phyloP scores from a whole-genome alignment of 1,140 invertebrate genomes.

The Trichonephila clavata region DNA sequence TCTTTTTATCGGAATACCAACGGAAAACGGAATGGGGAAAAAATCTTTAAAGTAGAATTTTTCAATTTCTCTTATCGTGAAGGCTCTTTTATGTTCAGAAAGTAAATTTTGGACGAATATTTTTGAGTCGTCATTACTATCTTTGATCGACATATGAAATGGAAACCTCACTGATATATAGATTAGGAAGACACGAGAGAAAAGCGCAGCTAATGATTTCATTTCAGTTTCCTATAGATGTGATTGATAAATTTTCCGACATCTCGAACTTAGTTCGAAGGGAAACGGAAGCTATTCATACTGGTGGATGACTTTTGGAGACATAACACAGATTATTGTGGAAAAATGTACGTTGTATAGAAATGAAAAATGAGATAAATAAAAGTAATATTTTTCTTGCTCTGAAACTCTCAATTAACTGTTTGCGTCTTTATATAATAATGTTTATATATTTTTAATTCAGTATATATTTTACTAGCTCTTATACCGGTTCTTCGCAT shows the following conservation, averaged over 20 bases:
- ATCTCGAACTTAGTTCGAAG: background rate
- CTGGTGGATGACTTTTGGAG: background rate
- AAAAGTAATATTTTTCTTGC: too few species aligned
- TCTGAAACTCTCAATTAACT: too few species aligned
- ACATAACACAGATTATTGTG: too few species aligned
- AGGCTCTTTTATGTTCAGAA: background rate
- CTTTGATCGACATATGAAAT: background rate
- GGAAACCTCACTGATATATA: background rate
- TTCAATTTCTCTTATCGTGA: background rate
- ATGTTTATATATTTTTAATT: too few species aligned
- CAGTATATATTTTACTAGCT: too few species aligned
- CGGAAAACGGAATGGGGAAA: background rate
- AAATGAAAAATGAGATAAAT: too few species aligned
- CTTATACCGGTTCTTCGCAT: too few species aligned
- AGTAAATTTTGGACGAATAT: background rate
- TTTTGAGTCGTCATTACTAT: background rate
- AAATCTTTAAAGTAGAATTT: background rate
- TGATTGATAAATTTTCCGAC: background rate
- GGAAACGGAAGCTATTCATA: background rate
- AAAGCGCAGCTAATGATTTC: background rate
- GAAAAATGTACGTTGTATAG: too few species aligned
- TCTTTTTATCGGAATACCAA: too few species aligned
- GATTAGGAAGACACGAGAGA: background rate
- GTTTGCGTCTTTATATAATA: too few species aligned
- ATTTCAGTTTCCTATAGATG: slow-evolving; percentile 8